A percentile compares a stretch with the other conserved stretches of the same genome.
Conservation (phyloP, 1,140 invertebrate species). For the Diabrotica undecimpunctata region DNA sequence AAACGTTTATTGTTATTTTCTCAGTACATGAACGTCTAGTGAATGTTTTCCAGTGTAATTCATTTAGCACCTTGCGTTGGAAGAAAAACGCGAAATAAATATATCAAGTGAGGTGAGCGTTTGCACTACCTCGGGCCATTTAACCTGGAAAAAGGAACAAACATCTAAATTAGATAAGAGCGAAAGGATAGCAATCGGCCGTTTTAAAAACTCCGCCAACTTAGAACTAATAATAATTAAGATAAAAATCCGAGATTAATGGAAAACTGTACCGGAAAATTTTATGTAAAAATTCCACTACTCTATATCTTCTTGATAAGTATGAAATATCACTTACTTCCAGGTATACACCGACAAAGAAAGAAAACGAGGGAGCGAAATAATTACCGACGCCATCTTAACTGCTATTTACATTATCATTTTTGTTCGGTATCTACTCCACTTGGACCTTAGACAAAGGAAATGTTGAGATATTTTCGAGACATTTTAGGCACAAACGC, state of each 20-base stretch:
- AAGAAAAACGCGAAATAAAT: not conserved
- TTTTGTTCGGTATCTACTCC: not conserved
- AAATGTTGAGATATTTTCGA: no score
- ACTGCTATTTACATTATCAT: constrained; percentile 1
- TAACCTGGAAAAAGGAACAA: not conserved
- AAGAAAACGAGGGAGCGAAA: constrained; percentile 33
- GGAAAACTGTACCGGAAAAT: constrained; percentile 48
- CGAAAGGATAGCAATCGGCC: constrained; percentile 3
- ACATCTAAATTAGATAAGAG: constrained; percentile 3
- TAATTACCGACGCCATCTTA: constrained; percentile 31
- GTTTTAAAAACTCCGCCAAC: constrained; percentile 46
- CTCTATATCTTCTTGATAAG: constrained; percentile 48
- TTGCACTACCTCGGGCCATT: not conserved
- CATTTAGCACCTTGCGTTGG: no score
- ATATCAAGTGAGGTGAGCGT: not conserved
- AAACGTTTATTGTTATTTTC: no score
- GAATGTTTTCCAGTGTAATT: no score
- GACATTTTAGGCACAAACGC: no score
- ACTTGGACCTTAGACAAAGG: no score
- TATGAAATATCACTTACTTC: constrained; percentile 44
- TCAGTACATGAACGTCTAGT: no score
- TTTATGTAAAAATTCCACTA: constrained; percentile 48
- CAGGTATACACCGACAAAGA: constrained; percentile 37
- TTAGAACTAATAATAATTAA: constrained; percentile 48
- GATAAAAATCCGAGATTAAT: constrained; percentile 48